Percentiles rank a stretch among this genome's conserved stretches.
Conservation (phyloP, 2,113 vertebrate species). For the Atherinomorus stipes region DNA sequence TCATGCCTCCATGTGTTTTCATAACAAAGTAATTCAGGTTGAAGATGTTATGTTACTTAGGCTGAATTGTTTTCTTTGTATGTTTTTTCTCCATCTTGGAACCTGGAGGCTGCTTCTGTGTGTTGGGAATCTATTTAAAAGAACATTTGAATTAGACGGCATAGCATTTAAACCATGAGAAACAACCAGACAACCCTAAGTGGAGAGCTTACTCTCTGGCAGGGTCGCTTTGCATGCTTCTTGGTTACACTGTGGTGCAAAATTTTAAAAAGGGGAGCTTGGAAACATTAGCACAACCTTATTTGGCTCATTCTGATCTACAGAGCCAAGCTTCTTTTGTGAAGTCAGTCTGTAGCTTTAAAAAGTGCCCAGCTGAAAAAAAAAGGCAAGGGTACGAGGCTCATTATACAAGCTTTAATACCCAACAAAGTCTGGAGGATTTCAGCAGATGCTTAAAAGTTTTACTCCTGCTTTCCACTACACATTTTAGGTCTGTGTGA, state of each 20-base stretch:
- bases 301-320: constrained; percentile 24
- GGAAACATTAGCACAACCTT: constrained; percentile 29
- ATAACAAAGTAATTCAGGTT: constrained; percentile 30
- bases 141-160: not conserved
- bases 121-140: constrained; percentile 14
- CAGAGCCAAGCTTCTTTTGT: constrained; percentile 37
- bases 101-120: constrained; percentile 14
- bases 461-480: constrained; percentile 36
- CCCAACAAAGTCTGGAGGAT: constrained; percentile 23
- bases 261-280: constrained; percentile 29
- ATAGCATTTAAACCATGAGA: constrained; percentile 41
- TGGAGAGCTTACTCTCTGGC: constrained; percentile 11
- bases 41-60: constrained; percentile 27
- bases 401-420: constrained; percentile 29
- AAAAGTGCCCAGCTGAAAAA: constrained; percentile 21
- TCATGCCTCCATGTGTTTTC: constrained; percentile 24
- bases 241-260: constrained; percentile 18
- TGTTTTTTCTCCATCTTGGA: not conserved
- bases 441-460: constrained; percentile 23
- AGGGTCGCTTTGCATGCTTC: constrained; percentile 42
- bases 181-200: constrained; percentile 6
- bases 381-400: constrained; percentile 16
- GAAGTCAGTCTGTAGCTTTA: constrained; percentile 20
- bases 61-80: constrained; percentile 5
- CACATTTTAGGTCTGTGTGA: constrained; percentile 20